phyloP scores from a whole-genome alignment of 1,140 invertebrate genomes.

The Drosophila navojoa region DNA sequence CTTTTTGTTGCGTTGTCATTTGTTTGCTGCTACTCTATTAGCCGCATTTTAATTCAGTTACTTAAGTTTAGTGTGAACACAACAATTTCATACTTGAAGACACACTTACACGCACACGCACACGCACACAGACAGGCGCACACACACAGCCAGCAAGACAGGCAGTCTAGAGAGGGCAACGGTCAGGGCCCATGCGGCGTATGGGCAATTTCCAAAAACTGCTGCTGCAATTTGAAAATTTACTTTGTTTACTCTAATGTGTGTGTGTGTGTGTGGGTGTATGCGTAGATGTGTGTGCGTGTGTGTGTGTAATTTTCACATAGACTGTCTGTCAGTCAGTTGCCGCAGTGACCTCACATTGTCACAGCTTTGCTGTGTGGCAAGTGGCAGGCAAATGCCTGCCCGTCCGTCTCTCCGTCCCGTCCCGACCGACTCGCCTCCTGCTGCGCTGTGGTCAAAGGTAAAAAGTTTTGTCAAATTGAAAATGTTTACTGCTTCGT shows the following conservation, averaged over 20 bases:
- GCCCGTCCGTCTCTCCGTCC: too few species aligned
- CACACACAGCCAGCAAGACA: constrained; percentile 7
- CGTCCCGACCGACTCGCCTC: constrained; percentile 4
- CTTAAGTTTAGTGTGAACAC: constrained; percentile 82
- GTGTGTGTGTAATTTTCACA: constrained; percentile 46
- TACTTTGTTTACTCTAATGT: constrained; percentile 34
- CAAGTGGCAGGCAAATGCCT: constrained; percentile 5
- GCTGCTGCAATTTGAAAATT: constrained; percentile 65
- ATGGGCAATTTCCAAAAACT: constrained; percentile 54
- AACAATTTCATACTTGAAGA: constrained; percentile 81
- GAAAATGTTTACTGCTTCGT: constrained; percentile 79
- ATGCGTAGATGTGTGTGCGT: constrained; percentile 8
- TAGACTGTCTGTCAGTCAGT: constrained; percentile 59
- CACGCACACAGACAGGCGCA: constrained; percentile 26
- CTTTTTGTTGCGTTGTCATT: constrained; percentile 47
- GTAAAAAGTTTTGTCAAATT: constrained; percentile 82
- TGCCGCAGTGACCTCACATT: constrained; percentile 78
- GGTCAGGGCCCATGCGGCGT: constrained; percentile 30
- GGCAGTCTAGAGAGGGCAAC: neutral
- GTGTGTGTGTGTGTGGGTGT: neutral
- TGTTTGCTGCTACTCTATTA: constrained; percentile 79
- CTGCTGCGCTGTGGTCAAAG: constrained; percentile 69
- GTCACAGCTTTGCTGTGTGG: constrained; percentile 42
- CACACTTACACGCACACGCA: constrained; percentile 46
- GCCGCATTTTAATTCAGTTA: constrained; percentile 82